Evolutionary conservation across 2,888 invertebrate species (phyloP), one percentile per base, ranked within the genome.

Genomic region (Cotesia congregata): DNA sequence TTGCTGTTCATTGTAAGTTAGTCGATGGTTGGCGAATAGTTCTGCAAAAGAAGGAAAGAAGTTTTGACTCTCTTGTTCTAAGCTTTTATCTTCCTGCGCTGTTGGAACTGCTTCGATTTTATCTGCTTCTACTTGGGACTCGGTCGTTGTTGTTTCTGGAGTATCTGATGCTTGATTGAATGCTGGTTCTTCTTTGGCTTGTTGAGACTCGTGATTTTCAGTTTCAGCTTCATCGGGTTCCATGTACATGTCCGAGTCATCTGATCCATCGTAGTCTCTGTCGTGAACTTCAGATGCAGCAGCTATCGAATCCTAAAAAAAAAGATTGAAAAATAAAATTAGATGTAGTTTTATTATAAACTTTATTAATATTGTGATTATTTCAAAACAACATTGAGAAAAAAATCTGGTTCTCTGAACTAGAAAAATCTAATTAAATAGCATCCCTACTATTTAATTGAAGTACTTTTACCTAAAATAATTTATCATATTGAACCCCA

Each of bases 41-140:
- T 93, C 93, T 1, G 93, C 92, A 86, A 95, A 96, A 0, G 95
- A 93, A 0, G 96, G 95, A 90, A 95, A 95, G 89, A 95, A 95
- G 69, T 93, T 94, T 85, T 95, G 94, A 71, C 93, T 92, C 20
- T 92, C 90, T 15, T 92, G 91, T 85, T 93, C 93, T 77, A 92
- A 87, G 20, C 91, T 91, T 83, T 91, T 92, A 12, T 83, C 78
- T 39, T 76, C 80, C 17, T 76, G 70, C 15, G 78, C 73, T 71
- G 65, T 20, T 59, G 62, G 60, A 67, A 65, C 40, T 75, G 72
- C 15, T 71, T 69, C 40, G 72, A 72, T n/a, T 68, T 74, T 38
- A 74, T 77, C 74, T 39, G 79, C 41, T 75, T 72, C 38, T 1
- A 15, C 17, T 68, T 70, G 38, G 5, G 40, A 17, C 30, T 77